A percentile compares a stretch with the other conserved stretches of the same genome.
Conservation (phyloP, 2,888 invertebrate genomes). For the Cantharis nigra region DNA sequence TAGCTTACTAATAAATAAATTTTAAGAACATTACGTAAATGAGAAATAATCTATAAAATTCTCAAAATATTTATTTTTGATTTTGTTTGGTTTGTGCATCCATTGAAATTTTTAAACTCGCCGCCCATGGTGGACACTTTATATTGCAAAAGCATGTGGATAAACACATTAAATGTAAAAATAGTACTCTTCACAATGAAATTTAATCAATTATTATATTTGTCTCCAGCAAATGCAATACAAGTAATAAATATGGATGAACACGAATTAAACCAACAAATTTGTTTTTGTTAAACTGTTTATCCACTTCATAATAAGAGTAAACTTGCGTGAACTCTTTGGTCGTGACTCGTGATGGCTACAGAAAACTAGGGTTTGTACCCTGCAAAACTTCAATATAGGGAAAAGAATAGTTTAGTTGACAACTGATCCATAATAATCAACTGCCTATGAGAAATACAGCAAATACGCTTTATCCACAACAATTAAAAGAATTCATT, state of each 20-base stretch:
- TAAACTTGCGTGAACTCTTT: neutral
- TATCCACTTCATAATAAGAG: neutral
- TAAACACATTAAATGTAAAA: neutral
- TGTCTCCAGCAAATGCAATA: neutral
- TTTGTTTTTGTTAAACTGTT: neutral
- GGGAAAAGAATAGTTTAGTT: neutral
- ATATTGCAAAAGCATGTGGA: neutral
- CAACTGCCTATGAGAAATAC: neutral
- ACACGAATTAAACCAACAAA: neutral
- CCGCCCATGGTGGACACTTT: neutral
- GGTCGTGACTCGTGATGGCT: neutral
- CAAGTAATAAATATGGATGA: neutral
- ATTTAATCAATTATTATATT: neutral
- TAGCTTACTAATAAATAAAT: too few relatives aligned
- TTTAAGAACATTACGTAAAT: too few relatives aligned
- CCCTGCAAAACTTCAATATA: neutral
- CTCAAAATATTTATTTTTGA: too few relatives aligned
- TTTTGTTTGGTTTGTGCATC: too few relatives aligned
- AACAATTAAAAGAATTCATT: neutral
- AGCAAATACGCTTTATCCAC: neutral
- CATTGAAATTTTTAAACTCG: too few relatives aligned
- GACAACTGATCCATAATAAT: neutral
- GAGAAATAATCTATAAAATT: too few relatives aligned
- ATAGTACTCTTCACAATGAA: neutral
- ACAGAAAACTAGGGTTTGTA: neutral